Percentiles rank a stretch among this genome's conserved stretches.
Evolutionary conservation across 1,140 invertebrate genomes (phyloP).

Genomic region (Drosophila quadrilineata): DNA sequence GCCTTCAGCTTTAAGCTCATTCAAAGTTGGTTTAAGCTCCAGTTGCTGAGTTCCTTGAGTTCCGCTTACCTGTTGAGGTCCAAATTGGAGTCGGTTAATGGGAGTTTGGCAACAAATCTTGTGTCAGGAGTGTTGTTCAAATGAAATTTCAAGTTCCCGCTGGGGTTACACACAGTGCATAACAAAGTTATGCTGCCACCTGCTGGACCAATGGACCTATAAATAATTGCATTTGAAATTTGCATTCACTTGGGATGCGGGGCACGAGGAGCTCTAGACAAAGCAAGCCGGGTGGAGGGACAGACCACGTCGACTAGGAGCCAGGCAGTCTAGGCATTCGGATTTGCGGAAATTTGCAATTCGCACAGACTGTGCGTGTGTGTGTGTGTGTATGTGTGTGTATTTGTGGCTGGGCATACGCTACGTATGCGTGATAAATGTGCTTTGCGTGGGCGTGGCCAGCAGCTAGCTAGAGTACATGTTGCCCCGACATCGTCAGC

Average conservation of each 20-base stretch:
- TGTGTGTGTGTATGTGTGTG: background rate
- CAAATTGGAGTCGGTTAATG: background rate
- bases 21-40: too few relatives aligned
- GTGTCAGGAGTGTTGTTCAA: background rate
- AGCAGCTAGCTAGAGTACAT: background rate
- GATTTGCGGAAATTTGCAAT: slow-evolving; percentile 70
- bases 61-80: background rate
- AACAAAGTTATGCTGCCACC: slow-evolving; percentile 28
- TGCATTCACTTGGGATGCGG: slow-evolving; percentile 29
- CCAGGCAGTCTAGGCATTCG: slow-evolving; percentile 35
- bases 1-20: background rate
- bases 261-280: background rate
- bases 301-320: too few relatives aligned
- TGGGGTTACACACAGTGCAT: slow-evolving; percentile 21
- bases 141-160: background rate
- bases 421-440: slow-evolving; percentile 73
- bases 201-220: slow-evolving; percentile 32
- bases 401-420: slow-evolving; percentile 51
- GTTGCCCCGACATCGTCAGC: slow-evolving; percentile 5
- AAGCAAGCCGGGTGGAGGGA: background rate
- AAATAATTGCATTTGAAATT: slow-evolving; percentile 53
- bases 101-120: background rate
- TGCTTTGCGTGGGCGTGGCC: slow-evolving; percentile 43
- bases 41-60: too few relatives aligned
- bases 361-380: slow-evolving; percentile 21